Base-by-base conservation (phyloP, 30 jellyfish, hydroid and myxozoan species). In the Aurelia aurita complex sp. Pacific region DNA sequence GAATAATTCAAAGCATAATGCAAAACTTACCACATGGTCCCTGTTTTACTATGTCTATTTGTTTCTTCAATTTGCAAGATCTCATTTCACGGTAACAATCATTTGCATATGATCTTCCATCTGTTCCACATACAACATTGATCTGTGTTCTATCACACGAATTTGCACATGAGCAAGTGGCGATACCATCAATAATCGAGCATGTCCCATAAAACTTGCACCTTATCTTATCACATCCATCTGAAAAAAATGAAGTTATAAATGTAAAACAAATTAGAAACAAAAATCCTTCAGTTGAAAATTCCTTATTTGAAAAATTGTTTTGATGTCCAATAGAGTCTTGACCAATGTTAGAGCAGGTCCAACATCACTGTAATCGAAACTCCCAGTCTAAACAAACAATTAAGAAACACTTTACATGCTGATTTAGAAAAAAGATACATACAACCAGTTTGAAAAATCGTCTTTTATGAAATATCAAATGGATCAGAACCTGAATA, bases 31-130 rank as follows among this genome's bases (percentile, higher is more conserved):
- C 92, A 74, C 97, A 88, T 2, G 92, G 85, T 13, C 82, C 85
- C 9, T 67, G 35, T 7, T 73, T 74, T 29, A 82, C 43, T 0
- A 61, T 57, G 19, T 40, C 40, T 11, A 88, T 60, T 12, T 17
- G 23, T 18, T 23, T 73, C 67, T 76, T 60, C 46, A 55, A 5
- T 29, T 43, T 46, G 82, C 97, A 88, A 15, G 97, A 74, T 15
- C 51, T 81, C 36, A 65, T 80, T 19, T 69, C 65, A 88, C 74
- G 32, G 40, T 43, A 74, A 67, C 97, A 88, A 10, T 67, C 69
- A 52, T 74, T 88, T 53, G 74, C 69, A 82, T 88, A 88, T 17
- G 92, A 55, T 64, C 92, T 69, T 29, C 97, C 97, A 64, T 88
- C 92, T 19, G 72, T 55, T 9, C 89, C 97, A 70, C 97, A 88